phyloP scores from a whole-genome alignment of 2,113 vertebrate species.

The Paratilapia polleni region DNA sequence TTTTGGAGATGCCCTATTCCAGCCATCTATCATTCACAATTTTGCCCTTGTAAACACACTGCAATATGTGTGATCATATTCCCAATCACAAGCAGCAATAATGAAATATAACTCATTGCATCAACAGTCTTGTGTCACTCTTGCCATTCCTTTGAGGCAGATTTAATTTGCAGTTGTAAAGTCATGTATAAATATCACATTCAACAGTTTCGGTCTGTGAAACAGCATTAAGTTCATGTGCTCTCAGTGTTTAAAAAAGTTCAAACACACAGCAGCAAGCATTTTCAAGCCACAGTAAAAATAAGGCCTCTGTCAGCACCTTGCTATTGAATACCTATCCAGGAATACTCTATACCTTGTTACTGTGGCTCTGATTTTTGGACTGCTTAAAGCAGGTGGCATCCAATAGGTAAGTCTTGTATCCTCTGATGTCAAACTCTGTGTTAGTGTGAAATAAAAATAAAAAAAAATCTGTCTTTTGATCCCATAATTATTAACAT shows the following conservation, averaged over 20 bases:
- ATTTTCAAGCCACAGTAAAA: neutral
- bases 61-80: neutral
- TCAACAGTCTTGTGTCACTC: neutral
- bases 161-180: neutral
- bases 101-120: neutral
- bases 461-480: neutral
- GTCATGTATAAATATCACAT: neutral
- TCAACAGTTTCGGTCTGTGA: neutral
- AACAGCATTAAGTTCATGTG: neutral
- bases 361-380: neutral
- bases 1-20: neutral
- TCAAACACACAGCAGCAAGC: neutral
- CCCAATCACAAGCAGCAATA: neutral
- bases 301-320: neutral
- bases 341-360: neutral
- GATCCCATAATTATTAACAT: neutral
- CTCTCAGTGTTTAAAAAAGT: neutral
- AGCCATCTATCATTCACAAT: neutral
- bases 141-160: neutral
- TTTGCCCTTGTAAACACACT: slow-evolving; percentile 1
- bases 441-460: neutral
- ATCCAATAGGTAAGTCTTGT: slow-evolving; percentile 1
- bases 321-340: neutral
- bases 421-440: neutral
- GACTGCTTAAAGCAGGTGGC: neutral